Percentiles rank a stretch among this genome's conserved stretches.
Conservation (phyloP, 2,888 invertebrate genomes). For the Bhutanitis thaidina region DNA sequence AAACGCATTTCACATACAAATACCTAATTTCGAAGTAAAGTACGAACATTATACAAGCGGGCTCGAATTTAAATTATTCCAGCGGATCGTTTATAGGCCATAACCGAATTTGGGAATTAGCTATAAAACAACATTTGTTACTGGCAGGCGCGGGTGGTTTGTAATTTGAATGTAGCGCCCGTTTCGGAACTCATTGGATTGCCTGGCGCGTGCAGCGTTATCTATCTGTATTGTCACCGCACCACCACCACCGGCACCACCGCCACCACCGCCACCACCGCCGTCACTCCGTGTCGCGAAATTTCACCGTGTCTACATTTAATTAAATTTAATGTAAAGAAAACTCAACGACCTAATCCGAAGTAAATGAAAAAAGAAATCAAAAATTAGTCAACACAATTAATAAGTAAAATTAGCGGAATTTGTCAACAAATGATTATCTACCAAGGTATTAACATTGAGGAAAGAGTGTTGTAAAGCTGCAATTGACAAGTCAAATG, state of each 20-base stretch:
- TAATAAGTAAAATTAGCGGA: no score
- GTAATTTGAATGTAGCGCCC: slow-evolving; percentile 77
- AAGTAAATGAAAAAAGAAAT: no score
- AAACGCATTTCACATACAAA: slow-evolving; percentile 80
- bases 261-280: no score
- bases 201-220: slow-evolving; percentile 68
- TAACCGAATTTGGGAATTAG: slow-evolving; percentile 80
- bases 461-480: slow-evolving; percentile 32
- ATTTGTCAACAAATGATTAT: no score
- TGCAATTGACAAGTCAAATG: slow-evolving; percentile 53
- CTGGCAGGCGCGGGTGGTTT: slow-evolving; percentile 76
- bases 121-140: slow-evolving; percentile 81
- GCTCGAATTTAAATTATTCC: slow-evolving; percentile 79
- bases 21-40: slow-evolving; percentile 77
- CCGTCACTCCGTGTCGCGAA: not conserved
- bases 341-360: no score
- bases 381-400: no score
- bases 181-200: slow-evolving; percentile 70
- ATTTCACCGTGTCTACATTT: not conserved
- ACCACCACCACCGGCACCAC: slow-evolving; percentile 18
- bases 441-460: slow-evolving; percentile 33
- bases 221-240: slow-evolving; percentile 28
- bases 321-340: no score
- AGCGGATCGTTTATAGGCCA: slow-evolving; percentile 80
- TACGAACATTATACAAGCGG: slow-evolving; percentile 78